Evolutionary conservation across 2,888 invertebrate species (phyloP), one percentile per base, ranked within the genome.

Genomic region (Clitarchus hookeri): DNA sequence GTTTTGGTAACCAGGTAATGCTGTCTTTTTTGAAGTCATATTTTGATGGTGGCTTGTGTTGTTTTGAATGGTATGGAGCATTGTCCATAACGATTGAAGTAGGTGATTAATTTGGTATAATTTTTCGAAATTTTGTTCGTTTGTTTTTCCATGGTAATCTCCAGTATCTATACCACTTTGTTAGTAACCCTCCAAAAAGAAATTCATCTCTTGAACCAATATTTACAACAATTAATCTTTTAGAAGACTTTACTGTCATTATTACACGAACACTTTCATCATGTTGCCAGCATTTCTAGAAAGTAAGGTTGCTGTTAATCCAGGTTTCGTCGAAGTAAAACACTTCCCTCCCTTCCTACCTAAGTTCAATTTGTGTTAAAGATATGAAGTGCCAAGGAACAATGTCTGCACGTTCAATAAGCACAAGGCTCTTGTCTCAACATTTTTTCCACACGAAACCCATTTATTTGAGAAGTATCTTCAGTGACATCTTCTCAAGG

Each of bases 141-240:
- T 84, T 65, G 65, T 84, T 16, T 84, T 23, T 8, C 84, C 77
- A n/a, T 44, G 78, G 25, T 44, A 78, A 65, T 78, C 84, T 8
- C 84, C 78, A 25, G n/a, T 36, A 19, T 36, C 26, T 44, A 13
- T 13, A 23, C 44, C 77, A 27, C 84, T 19, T 77, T 65, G 25
- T 84, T 25, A 19, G 44, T 11, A 23, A 84, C n/a, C 44, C 13
- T 6, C 77, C 27, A 36, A 16, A 84, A 3, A 65, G 4, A 3
- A 84, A 54, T 11, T 65, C 77, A 27, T 77, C 16, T 48, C 23
- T 77, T 27, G 77, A 36, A n/a, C 36, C 77, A 13, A 77, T 25
- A 77, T 77, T 65, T n/a, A 77, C 36, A n/a, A 84, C 44, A n/a
- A 84, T 84, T 8, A 84, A 25, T n/a, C 77, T 77, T 3, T 84